Evolutionary conservation across 1,140 invertebrate species (phyloP).

Genomic region (Hylaeus anthracinus): DNA sequence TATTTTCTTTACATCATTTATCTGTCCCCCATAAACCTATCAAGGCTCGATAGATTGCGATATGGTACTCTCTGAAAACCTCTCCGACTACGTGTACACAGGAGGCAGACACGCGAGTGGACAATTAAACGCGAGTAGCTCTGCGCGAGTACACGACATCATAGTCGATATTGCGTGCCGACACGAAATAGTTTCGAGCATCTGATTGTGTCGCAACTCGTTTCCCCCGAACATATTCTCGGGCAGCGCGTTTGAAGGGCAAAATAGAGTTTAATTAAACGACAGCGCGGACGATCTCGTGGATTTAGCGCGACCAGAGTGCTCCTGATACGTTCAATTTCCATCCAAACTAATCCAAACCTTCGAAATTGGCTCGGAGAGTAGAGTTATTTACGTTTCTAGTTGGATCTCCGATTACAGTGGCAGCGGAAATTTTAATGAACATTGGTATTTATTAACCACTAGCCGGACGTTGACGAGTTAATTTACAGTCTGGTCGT

Average conservation of each 20-base stretch:
- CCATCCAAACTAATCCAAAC: neutral
- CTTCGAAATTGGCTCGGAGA: neutral
- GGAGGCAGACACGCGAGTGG: neutral
- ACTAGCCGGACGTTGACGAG: too few species aligned
- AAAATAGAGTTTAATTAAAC: slow-evolving; percentile 33
- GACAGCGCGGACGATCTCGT: neutral
- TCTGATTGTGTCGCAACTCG: slow-evolving; percentile 1
- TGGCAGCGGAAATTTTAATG: too few species aligned
- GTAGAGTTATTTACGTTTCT: neutral
- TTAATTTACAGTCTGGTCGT: too few species aligned
- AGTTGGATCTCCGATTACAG: too few species aligned
- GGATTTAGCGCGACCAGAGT: neutral
- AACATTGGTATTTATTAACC: too few species aligned
- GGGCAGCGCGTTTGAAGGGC: neutral
- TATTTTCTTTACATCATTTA: too few species aligned
- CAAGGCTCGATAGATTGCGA: too few species aligned
- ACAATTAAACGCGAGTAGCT: slow-evolving; percentile 13
- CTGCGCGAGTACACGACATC: neutral
- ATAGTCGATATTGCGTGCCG: neutral
- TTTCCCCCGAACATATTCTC: neutral
- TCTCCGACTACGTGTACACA: neutral
- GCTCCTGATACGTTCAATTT: neutral
- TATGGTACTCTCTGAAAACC: too few species aligned
- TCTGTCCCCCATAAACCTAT: too few species aligned
- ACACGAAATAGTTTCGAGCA: slow-evolving; percentile 3